These are phyloP conservation scores for Helicoverpa assulta DNA, from an alignment of 2,888 invertebrate genomes.

Conservation along the genomic window DNA sequence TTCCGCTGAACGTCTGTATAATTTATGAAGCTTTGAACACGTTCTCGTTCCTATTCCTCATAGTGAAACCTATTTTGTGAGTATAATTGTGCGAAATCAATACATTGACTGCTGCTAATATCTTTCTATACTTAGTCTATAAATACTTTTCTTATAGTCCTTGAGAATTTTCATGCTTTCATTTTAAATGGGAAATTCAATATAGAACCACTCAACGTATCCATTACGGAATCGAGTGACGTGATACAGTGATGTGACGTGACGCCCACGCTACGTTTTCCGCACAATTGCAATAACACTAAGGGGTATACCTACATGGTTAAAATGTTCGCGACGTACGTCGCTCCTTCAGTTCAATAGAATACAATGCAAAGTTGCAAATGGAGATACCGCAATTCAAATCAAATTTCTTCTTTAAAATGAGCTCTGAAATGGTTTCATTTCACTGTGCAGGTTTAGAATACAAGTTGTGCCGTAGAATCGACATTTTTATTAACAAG, in stretches of 20 bases:
- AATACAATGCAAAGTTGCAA: conserved; percentile 57
- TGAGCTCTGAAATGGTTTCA: conserved; percentile 46
- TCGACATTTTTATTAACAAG: conserved; percentile 38
- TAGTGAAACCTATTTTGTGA: conserved; percentile 41
- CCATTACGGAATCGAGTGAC: conserved; percentile 68
- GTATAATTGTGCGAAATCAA: conserved; percentile 47
- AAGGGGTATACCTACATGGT: conserved; percentile 52
- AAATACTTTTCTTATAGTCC: conserved; percentile 28
- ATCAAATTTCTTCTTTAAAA: conserved; percentile 61
- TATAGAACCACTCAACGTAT: conserved; percentile 68
- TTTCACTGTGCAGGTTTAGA: conserved; percentile 34
- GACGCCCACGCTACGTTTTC: conserved; percentile 54
- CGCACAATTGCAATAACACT: conserved; percentile 56
- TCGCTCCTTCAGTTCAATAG: conserved; percentile 54
- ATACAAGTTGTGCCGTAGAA: conserved; percentile 23
- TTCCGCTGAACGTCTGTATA: conserved; percentile 45
- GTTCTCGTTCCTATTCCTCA: conserved; percentile 42
- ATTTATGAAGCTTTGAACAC: conserved; percentile 52
- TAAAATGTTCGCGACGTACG: conserved; percentile 45
- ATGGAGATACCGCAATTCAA: conserved; percentile 58
- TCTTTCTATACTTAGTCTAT: conserved; percentile 34
- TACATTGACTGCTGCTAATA: conserved; percentile 39
- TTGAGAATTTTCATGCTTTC: conserved; percentile 12
- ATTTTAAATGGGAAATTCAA: conserved; percentile 72
- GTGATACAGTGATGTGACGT: conserved; percentile 61